Conservation (phyloP, 2,113 vertebrate genomes). For the Typhlomys cinereus region DNA sequence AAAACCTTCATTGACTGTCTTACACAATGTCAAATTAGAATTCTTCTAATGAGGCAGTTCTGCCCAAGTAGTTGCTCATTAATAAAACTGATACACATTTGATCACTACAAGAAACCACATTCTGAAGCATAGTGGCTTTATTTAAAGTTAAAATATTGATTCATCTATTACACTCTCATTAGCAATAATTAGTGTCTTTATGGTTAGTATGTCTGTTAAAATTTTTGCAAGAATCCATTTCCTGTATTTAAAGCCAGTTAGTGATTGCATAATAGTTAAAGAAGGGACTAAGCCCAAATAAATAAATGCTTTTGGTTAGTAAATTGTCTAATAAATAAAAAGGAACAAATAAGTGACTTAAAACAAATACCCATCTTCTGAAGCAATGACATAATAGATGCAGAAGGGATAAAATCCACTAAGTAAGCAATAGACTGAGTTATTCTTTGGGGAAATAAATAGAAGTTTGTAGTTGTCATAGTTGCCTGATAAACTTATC, state of each 20-base stretch:
- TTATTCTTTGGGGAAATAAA: not conserved
- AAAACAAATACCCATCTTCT: accelerated
- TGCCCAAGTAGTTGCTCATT: not conserved
- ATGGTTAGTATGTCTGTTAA: not conserved
- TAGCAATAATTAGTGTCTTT: not conserved
- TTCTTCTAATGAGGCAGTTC: not conserved
- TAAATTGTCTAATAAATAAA: not conserved
- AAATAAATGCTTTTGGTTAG: not conserved
- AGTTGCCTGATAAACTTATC: no score
- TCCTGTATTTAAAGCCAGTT: not conserved
- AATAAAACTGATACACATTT: not conserved
- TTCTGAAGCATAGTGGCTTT: not conserved
- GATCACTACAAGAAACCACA: not conserved
- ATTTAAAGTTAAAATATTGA: slow-evolving; percentile 29
- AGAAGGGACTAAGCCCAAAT: not conserved
- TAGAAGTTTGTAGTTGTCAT: not conserved
- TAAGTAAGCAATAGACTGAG: not conserved
- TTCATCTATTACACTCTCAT: slow-evolving; percentile 31
- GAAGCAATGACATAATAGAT: not conserved
- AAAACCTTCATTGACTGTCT: not conserved
- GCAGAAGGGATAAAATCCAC: not conserved
- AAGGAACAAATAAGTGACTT: not conserved
- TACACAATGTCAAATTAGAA: not conserved
- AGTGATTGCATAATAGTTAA: not conserved
- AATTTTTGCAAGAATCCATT: not conserved